phyloP scores from a whole-genome alignment of 2,888 invertebrate species.

The Agrotis segetum region DNA sequence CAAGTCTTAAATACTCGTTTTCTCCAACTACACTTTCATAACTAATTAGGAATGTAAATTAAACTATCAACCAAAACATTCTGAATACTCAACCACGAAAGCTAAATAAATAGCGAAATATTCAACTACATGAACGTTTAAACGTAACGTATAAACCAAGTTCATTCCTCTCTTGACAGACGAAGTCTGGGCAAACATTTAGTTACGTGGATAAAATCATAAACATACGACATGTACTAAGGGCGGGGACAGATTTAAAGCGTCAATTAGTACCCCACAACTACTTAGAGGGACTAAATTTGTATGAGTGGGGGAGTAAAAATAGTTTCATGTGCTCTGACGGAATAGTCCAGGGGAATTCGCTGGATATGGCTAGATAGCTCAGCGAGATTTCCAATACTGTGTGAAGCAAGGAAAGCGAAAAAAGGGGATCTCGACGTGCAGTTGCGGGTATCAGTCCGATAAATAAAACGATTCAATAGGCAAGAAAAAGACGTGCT shows the following conservation, averaged over 20 bases:
- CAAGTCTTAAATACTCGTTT: neutral
- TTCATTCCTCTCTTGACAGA: conserved; percentile 54
- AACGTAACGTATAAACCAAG: conserved; percentile 33
- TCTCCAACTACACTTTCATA: neutral
- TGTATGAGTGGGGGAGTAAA: conserved; percentile 78
- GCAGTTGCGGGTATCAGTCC: too few species aligned
- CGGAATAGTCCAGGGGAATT: conserved; percentile 45
- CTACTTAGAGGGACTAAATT: conserved; percentile 80
- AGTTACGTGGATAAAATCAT: conserved; percentile 67
- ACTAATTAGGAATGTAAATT: neutral
- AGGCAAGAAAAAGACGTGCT: too few species aligned
- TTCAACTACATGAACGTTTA: conserved; percentile 24
- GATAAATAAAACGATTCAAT: too few species aligned
- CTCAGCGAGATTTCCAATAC: neutral
- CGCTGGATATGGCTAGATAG: conserved; percentile 65
- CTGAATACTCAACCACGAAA: conserved; percentile 14
- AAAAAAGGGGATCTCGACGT: neutral
- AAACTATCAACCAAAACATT: conserved; percentile 15
- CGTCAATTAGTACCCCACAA: conserved; percentile 85
- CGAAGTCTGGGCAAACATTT: conserved; percentile 36
- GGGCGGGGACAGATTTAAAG: conserved; percentile 86
- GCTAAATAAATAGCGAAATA: conserved; percentile 25
- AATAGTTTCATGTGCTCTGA: conserved; percentile 78
- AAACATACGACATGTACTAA: conserved; percentile 69
- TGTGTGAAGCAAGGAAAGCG: neutral